These are phyloP conservation scores for Sialis fuliginosa DNA, from an alignment of 2,888 invertebrate genomes.

Conservation along the genomic window DNA sequence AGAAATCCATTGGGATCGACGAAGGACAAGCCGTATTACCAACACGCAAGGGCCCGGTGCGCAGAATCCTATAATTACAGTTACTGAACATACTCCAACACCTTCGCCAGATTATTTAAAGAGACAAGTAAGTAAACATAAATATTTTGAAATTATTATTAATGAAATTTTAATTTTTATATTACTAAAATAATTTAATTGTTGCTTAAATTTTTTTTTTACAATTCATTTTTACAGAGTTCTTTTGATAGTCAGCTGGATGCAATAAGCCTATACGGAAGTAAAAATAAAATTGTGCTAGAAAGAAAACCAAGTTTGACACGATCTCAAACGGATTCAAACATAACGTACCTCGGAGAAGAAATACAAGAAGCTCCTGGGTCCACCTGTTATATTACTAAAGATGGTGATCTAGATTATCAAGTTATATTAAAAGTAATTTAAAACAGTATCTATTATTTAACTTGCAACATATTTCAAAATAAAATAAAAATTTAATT, in stretches of 20 bases:
- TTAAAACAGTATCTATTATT: not conserved
- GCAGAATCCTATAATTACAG: constrained; percentile 88
- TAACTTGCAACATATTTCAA: not conserved
- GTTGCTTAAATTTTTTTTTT: no score
- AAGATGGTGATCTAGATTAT: constrained; percentile 86
- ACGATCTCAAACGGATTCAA: constrained; percentile 81
- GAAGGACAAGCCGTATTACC: constrained; percentile 33
- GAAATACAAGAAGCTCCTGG: constrained; percentile 81
- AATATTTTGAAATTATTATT: not conserved
- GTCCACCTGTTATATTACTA: constrained; percentile 80
- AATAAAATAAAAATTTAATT: constrained; percentile 1
- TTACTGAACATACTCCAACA: constrained; percentile 88
- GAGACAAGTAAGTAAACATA: constrained; percentile 40
- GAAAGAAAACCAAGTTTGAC: constrained; percentile 57
- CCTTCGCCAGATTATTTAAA: constrained; percentile 77
- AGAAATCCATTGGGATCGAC: constrained; percentile 44
- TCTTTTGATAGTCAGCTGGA: constrained; percentile 75
- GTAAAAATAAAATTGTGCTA: constrained; percentile 39
- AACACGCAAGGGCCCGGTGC: constrained; percentile 39
- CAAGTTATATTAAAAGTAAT: constrained; percentile 67
- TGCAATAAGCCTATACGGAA: constrained; percentile 38
- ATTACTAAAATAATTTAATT: no score
- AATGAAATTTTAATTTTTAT: no score
- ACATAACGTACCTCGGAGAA: constrained; percentile 72
- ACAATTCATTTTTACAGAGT: constrained; percentile 33